Conservation (phyloP, 2,797 vertebrate genomes). For the Danio jaintianensis region DNA sequence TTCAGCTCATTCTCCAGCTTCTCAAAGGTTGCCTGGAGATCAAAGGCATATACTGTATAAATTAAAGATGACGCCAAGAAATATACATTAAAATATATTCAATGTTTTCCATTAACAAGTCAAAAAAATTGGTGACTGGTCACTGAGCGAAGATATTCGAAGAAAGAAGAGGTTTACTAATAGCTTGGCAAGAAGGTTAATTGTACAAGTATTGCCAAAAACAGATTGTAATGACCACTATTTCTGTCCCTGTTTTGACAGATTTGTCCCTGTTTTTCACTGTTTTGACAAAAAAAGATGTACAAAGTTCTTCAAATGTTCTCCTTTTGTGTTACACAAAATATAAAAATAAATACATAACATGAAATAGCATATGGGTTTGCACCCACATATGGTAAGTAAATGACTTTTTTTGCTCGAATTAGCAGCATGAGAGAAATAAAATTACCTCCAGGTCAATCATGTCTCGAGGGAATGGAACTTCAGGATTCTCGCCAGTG, state of each 20-base stretch:
- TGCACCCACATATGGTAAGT: not conserved
- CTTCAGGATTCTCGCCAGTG: slow-evolving; percentile 96
- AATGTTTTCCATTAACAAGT: not conserved
- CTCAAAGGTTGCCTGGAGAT: slow-evolving; percentile 92
- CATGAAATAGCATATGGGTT: not conserved
- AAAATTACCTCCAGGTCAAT: slow-evolving; percentile 87
- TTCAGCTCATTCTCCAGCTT: slow-evolving; percentile 98
- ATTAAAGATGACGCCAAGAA: not conserved
- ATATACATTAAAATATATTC: not conserved
- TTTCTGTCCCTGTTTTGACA: not conserved
- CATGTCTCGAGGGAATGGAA: slow-evolving; percentile 90
- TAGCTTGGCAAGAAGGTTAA: too few species aligned
- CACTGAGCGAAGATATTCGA: not conserved
- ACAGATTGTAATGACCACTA: not conserved
- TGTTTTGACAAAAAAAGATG: not conserved
- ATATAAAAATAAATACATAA: not conserved
- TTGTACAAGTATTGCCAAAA: not conserved
- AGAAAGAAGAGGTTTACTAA: not conserved
- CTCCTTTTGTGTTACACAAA: not conserved
- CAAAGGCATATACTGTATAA: slow-evolving; percentile 7
- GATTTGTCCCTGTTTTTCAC: not conserved
- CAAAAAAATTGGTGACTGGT: not conserved
- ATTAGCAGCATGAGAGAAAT: not conserved
- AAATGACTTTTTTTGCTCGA: not conserved
- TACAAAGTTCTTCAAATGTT: not conserved